Evolutionary conservation across 2,797 vertebrate species (phyloP).

Genomic region (Phaenicophaeus curvirostris): DNA sequence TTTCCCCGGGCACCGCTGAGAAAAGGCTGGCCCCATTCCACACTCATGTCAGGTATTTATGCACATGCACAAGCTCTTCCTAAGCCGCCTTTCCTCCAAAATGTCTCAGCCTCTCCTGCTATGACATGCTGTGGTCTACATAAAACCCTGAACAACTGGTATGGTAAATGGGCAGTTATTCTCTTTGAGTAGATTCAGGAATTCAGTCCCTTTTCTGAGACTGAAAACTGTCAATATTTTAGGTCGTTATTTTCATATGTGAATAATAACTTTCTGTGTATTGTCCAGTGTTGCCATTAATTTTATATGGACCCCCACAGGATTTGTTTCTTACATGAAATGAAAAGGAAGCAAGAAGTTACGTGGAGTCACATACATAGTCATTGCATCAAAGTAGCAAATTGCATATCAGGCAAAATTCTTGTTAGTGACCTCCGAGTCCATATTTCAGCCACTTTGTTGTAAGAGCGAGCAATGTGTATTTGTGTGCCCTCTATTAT

Average conservation of each 20-base stretch:
- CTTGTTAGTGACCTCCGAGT: background rate
- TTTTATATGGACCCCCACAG: background rate
- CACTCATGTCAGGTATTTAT: background rate
- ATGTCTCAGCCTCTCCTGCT: background rate
- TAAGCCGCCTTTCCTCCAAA: background rate
- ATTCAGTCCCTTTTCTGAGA: background rate
- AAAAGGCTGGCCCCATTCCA: background rate
- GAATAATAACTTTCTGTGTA: background rate
- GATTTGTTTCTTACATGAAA: background rate
- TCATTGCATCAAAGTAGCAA: background rate
- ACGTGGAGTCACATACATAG: background rate
- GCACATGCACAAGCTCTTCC: fast-evolving
- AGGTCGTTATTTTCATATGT: background rate
- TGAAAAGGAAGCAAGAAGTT: background rate
- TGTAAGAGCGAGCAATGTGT: background rate
- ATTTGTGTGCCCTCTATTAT: background rate
- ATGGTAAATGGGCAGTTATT: background rate
- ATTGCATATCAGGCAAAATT: background rate
- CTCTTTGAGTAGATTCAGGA: background rate
- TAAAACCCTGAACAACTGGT: background rate
- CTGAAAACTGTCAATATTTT: background rate
- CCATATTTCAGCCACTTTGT: background rate
- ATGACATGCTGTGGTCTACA: background rate
- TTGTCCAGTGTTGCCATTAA: background rate
- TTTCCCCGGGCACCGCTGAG: background rate